phyloP scores from a whole-genome alignment of 2,113 vertebrate species.

The Spermophilus dauricus region DNA sequence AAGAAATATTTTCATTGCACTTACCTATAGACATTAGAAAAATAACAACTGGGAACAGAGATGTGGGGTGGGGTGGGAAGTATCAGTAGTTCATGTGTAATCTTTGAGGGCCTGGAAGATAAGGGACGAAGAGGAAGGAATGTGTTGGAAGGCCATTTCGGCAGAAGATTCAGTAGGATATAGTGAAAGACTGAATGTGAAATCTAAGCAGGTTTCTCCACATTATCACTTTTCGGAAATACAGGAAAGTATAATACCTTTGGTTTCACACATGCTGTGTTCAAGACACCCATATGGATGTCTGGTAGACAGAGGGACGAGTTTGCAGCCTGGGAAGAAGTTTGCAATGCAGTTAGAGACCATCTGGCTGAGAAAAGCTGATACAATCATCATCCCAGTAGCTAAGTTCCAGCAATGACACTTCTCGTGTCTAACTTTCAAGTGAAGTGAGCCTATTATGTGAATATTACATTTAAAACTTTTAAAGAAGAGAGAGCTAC shows the following conservation, averaged over 20 bases:
- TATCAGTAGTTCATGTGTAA: background rate
- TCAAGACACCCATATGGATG: background rate
- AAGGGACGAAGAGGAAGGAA: background rate
- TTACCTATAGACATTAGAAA: background rate
- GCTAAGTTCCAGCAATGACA: constrained; percentile 24
- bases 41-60: background rate
- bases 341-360: background rate
- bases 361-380: constrained; percentile 19
- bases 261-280: background rate
- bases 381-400: background rate
- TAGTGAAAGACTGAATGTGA: background rate
- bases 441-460: background rate
- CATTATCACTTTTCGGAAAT: background rate
- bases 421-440: constrained; percentile 26
- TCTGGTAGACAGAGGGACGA: background rate
- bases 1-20: background rate
- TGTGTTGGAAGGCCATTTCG: background rate
- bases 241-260: background rate
- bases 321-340: background rate
- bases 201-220: constrained; percentile 27
- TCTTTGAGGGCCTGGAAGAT: background rate
- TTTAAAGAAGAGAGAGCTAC: background rate
- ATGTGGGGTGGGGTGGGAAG: background rate
- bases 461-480: constrained; percentile 18
- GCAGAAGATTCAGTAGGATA: background rate